A percentile compares a stretch with the other conserved stretches of the same genome.
Conservation (phyloP, 2,888 invertebrate species). For the Dryobota labecula region DNA sequence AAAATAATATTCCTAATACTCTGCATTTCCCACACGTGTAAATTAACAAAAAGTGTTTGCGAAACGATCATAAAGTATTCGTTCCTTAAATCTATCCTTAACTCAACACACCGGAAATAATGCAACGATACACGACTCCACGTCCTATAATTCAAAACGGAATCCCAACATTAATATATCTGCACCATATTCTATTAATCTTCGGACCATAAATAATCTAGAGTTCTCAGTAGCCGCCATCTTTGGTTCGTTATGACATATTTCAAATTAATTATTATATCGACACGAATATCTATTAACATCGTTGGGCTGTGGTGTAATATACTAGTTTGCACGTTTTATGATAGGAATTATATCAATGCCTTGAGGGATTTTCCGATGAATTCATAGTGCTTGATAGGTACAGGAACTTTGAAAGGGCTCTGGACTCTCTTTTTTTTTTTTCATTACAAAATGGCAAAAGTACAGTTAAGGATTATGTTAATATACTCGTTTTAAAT, state of each 20-base stretch:
- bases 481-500: too few species aligned
- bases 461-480: too few species aligned
- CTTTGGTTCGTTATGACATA: slow-evolving; percentile 68
- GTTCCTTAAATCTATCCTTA: neutral
- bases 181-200: slow-evolving; percentile 52
- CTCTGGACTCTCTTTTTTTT: too few species aligned
- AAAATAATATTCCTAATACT: neutral
- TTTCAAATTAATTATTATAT: slow-evolving; percentile 71
- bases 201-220: slow-evolving; percentile 57
- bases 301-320: slow-evolving; percentile 27
- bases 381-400: neutral
- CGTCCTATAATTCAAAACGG: slow-evolving; percentile 31
- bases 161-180: slow-evolving; percentile 47
- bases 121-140: slow-evolving; percentile 34
- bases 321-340: slow-evolving; percentile 10
- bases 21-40: neutral
- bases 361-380: neutral
- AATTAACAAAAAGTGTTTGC: neutral
- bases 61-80: neutral
- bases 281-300: slow-evolving; percentile 62
- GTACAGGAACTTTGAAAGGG: neutral
- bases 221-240: slow-evolving; percentile 56
- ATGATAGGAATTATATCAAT: neutral
- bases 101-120: slow-evolving; percentile 29
- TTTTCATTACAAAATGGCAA: too few species aligned